Evolutionary conservation across 2,113 vertebrate genomes (phyloP), one percentile per base, ranked within the genome.

Genomic region (Nannobrachium achirus): DNA sequence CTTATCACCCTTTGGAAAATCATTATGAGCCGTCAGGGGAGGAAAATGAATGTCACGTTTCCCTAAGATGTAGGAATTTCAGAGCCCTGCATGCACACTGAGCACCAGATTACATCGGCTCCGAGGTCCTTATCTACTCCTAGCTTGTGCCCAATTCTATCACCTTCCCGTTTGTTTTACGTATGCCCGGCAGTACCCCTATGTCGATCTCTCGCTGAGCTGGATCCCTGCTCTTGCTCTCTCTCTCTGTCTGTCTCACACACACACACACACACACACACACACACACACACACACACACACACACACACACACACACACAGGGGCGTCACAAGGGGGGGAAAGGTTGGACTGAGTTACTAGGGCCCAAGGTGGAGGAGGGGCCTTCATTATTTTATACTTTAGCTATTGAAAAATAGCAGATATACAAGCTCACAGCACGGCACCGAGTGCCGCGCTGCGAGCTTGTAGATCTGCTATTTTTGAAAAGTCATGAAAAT

Each of bases 1-100:
- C 79, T 84, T 86, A 86, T 88, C 82, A 75, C 59, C 40, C 50
- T n/a, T 51, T 50, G 67, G 68, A 87, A 81, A 81, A 81, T 67
- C 77, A 78, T 83, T 82, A 83, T 44, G 67, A 50, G 51, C 67
- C 18, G 8, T 68, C 73, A n/a, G 56, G 69, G 72, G 71, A 73
- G 70, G 81, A 85, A 73, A 25, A 7, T 71, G 49, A 82, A 81
- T 48, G 73, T 70, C 71, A 63, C 50, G 0, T 82, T 82, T 63
- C 64, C 8, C 45, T 13, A 76, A 72, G 56, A 53, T 38, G 20
- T 58, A 63, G 33, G n/a, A 63, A 39, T 33, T 52, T n/a, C 7
- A 13, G 11, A 44, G 18, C n/a, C 16, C 52, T 61, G 42, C 1
- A 14, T 2, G 14, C 8, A 42, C 33, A 10, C 16, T 50, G 66